phyloP scores from a whole-genome alignment of 2,888 invertebrate species.

The Seladonia tumulorum region DNA sequence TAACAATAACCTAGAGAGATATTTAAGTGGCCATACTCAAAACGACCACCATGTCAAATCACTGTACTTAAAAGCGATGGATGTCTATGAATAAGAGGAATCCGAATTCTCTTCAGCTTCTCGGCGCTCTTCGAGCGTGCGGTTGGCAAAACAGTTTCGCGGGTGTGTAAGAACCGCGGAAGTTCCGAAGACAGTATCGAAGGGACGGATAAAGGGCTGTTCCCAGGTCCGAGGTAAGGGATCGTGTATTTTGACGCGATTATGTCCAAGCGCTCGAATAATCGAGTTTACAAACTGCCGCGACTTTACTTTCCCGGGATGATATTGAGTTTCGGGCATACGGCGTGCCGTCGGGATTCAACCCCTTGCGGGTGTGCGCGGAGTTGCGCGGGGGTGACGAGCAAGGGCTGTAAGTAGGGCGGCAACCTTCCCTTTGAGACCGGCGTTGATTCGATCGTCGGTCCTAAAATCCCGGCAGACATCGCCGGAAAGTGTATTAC shows the following conservation, averaged over 20 bases:
- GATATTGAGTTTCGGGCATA: constrained; percentile 55
- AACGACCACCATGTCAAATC: no score
- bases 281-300: constrained; percentile 54
- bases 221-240: constrained; percentile 13
- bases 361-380: background rate
- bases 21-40: no score
- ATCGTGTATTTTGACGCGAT: constrained; percentile 48
- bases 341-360: constrained; percentile 30
- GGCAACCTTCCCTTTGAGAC: constrained; percentile 57
- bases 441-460: constrained; percentile 59
- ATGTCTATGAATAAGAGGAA: background rate
- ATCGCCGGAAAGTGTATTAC: constrained; percentile 52
- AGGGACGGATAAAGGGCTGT: background rate
- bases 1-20: no score
- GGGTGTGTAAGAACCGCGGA: background rate
- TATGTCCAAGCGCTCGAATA: constrained; percentile 51
- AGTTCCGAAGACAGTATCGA: background rate
- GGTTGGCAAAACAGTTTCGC: background rate
- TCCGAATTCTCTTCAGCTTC: background rate
- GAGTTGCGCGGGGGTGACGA: background rate
- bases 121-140: background rate
- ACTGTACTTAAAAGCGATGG: no score
- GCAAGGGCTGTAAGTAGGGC: constrained; percentile 21
- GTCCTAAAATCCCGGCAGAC: constrained; percentile 59
- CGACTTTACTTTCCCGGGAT: constrained; percentile 38